Conservation (phyloP, 2,797 vertebrate genomes). For the Odontamblyopus lacepedii region DNA sequence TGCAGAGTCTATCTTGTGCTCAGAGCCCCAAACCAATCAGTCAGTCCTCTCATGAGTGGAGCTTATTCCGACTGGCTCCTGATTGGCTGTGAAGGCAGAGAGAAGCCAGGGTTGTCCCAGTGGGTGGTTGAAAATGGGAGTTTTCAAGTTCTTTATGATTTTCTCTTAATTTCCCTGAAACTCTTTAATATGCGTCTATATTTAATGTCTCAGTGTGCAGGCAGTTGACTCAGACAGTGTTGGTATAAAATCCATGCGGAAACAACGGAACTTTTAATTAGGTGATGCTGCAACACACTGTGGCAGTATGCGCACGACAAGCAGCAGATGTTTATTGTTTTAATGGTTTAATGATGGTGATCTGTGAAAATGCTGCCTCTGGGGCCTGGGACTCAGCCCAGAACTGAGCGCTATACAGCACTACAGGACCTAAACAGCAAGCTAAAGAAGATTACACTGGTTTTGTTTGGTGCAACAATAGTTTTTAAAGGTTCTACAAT, state of each 20-base stretch:
- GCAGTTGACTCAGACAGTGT: conserved; percentile 31
- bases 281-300: conserved; percentile 61
- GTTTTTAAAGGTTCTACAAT: no score
- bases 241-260: conserved; percentile 23
- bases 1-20: conserved; percentile 49
- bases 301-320: conserved; percentile 55
- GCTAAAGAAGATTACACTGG: not conserved
- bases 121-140: conserved; percentile 68
- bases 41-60: conserved; percentile 66
- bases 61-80: conserved; percentile 66
- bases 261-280: conserved; percentile 62
- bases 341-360: conserved; percentile 52
- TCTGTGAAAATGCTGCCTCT: conserved; percentile 41
- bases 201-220: conserved; percentile 47
- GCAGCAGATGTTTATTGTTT: conserved; percentile 72
- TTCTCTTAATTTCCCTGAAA: conserved; percentile 67
- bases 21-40: conserved; percentile 71
- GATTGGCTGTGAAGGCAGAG: conserved; percentile 67
- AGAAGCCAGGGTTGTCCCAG: conserved; percentile 63
- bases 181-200: conserved; percentile 65
- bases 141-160: conserved; percentile 69
- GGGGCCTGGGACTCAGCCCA: conserved; percentile 31
- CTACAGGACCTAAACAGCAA: not conserved
- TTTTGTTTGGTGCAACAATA: not conserved
- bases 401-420: not conserved